Evolutionary conservation across 2,888 invertebrate species (phyloP).

Genomic region (Anorthoa munda): DNA sequence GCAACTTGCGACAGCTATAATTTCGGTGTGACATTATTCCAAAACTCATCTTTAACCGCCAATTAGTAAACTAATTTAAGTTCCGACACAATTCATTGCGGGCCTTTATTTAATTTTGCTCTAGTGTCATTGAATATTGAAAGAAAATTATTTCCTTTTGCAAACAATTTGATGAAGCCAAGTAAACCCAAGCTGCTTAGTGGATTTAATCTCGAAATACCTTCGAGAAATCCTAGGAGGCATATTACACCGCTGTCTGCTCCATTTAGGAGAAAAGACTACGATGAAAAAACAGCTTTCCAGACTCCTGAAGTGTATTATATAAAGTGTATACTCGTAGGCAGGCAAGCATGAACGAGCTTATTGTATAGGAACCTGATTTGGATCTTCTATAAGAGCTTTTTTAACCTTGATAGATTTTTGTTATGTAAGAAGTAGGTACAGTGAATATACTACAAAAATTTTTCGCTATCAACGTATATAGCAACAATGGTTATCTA

Average conservation of each 20-base stretch:
- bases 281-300: slow-evolving; percentile 30
- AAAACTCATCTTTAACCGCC: slow-evolving; percentile 23
- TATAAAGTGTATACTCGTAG: slow-evolving; percentile 22
- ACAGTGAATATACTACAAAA: not conserved
- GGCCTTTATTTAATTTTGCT: slow-evolving; percentile 2
- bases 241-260: slow-evolving; percentile 27
- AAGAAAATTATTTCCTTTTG: slow-evolving; percentile 19
- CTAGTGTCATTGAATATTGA: slow-evolving; percentile 19
- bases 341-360: slow-evolving; percentile 15
- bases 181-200: slow-evolving; percentile 28
- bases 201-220: slow-evolving; percentile 34
- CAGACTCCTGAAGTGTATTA: slow-evolving; percentile 17
- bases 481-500: not conserved
- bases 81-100: slow-evolving; percentile 19
- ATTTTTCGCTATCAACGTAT: not conserved
- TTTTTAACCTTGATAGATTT: slow-evolving; percentile 18
- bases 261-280: slow-evolving; percentile 21
- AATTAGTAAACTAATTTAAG: slow-evolving; percentile 33
- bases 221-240: slow-evolving; percentile 32
- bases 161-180: slow-evolving; percentile 24
- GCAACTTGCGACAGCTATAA: slow-evolving; percentile 14
- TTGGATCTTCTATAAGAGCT: slow-evolving; percentile 24
- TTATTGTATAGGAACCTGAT: slow-evolving; percentile 15
- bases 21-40: slow-evolving; percentile 16
- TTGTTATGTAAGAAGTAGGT: not conserved